These are phyloP conservation scores for Synaphobranchus kaupii DNA, from an alignment of 2,797 vertebrate species.

Conservation along the genomic window DNA sequence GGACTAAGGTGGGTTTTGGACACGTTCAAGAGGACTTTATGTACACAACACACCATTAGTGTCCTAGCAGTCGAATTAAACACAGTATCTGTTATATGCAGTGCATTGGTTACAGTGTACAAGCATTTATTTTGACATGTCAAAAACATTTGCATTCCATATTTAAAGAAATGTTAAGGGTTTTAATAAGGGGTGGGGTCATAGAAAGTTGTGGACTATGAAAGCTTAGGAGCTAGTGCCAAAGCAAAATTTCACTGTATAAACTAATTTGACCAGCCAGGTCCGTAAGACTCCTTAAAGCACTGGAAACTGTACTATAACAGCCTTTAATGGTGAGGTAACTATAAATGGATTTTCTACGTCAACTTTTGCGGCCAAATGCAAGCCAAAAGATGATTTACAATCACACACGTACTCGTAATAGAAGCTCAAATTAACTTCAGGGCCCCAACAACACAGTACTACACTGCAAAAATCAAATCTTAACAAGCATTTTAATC, in stretches of 20 bases:
- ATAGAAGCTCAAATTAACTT: not conserved
- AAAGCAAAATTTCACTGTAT: not conserved
- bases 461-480: too few species aligned
- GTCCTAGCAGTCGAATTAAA: not conserved
- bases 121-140: not conserved
- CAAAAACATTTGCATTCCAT: not conserved
- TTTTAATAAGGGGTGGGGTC: not conserved
- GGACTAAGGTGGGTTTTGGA: not conserved
- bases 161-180: not conserved
- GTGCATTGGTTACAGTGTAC: not conserved
- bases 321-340: too few species aligned
- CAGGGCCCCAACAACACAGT: not conserved
- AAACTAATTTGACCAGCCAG: not conserved
- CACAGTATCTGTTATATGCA: not conserved
- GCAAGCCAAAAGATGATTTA: not conserved
- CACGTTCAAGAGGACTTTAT: not conserved
- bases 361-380: not conserved
- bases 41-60: not conserved
- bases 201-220: not conserved
- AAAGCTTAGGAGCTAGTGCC: not conserved
- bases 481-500: too few species aligned
- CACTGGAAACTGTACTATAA: not conserved
- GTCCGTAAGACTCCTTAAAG: not conserved
- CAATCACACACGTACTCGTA: not conserved
- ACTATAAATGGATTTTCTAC: not conserved